These are phyloP conservation scores for Pithys albifrons DNA, from an alignment of 2,113 vertebrate species.

Conservation along the genomic window DNA sequence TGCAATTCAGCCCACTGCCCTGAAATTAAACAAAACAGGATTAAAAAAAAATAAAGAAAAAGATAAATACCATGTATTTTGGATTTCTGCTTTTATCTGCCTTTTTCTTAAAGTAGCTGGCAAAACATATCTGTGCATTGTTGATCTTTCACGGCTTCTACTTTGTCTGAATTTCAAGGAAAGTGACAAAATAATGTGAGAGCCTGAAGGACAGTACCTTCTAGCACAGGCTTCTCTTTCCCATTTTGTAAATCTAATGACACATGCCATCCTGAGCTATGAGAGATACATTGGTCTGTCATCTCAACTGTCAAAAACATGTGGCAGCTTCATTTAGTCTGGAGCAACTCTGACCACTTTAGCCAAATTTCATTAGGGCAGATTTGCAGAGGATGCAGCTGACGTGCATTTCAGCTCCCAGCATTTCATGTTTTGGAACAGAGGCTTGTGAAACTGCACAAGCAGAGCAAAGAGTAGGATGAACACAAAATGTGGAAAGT, in stretches of 20 bases:
- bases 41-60: neutral
- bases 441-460: neutral
- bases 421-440: fast-evolving
- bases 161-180: conserved; percentile 1
- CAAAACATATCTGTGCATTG: neutral
- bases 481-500: neutral
- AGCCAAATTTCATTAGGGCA: conserved; percentile 20
- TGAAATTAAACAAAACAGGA: neutral
- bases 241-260: conserved; percentile 10
- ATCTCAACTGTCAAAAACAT: conserved; percentile 15
- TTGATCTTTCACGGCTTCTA: conserved; percentile 14
- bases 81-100: neutral
- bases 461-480: neutral
- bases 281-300: neutral
- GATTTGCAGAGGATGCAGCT: neutral
- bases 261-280: neutral
- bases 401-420: neutral
- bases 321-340: neutral
- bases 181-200: neutral
- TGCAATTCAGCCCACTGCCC: neutral
- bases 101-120: neutral
- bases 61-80: neutral
- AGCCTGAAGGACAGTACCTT: conserved; percentile 8
- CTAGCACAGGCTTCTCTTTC: neutral
- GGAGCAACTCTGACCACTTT: neutral